Percentiles rank a stretch among this genome's conserved stretches.
These are phyloP conservation scores for Ochotona princeps DNA, from an alignment of 2,113 vertebrate genomes.

Conservation along the genomic window DNA sequence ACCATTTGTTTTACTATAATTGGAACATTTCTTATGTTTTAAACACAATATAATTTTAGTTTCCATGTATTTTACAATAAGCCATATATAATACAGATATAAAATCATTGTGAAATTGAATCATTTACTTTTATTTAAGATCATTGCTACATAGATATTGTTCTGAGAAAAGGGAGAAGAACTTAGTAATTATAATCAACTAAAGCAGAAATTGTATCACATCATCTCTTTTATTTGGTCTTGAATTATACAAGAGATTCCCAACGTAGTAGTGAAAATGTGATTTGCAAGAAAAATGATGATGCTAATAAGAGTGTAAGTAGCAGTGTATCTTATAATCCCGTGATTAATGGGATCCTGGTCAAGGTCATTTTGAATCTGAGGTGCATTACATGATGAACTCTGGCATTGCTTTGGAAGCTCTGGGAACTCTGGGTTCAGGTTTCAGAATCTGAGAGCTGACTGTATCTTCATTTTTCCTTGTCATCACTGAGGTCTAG, in stretches of 20 bases:
- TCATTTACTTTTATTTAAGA: background rate
- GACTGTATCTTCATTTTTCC: background rate
- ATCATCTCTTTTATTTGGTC: background rate
- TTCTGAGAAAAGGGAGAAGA: background rate
- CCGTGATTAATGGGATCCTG: background rate
- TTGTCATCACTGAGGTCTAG: background rate
- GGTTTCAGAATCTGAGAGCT: background rate
- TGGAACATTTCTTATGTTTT: conserved; percentile 22
- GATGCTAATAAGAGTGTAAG: background rate
- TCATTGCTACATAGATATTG: background rate
- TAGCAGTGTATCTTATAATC: background rate
- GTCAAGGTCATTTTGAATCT: background rate
- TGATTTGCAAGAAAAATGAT: conserved; percentile 9
- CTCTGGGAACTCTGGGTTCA: no score
- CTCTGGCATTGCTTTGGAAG: background rate
- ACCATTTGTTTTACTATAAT: background rate
- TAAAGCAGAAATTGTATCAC: background rate
- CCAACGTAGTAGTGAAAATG: background rate
- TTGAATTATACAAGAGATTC: background rate
- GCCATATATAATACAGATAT: background rate
- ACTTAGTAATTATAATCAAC: background rate
- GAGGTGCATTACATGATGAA: background rate
- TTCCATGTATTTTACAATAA: conserved; percentile 27
- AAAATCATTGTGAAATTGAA: background rate
- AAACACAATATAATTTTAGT: conserved; percentile 6